Evolutionary conservation across 1,140 invertebrate species (phyloP).

Genomic region (Cataglyphis hispanica): DNA sequence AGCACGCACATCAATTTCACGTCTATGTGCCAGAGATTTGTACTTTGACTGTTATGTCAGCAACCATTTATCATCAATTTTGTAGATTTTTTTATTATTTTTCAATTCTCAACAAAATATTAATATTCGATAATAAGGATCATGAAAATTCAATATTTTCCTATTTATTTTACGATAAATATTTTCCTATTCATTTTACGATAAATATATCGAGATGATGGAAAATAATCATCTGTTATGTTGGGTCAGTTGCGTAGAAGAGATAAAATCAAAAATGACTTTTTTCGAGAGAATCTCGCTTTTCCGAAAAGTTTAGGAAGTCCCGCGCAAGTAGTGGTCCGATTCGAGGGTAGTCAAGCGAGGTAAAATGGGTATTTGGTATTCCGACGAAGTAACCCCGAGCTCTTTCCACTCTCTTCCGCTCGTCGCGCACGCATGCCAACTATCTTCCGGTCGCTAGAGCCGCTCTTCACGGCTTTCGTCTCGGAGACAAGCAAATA

Average conservation of each 20-base stretch:
- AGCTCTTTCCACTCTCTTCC: constrained; percentile 76
- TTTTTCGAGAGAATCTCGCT: constrained; percentile 14
- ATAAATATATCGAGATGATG: not conserved
- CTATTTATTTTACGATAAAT: not conserved
- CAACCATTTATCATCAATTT: constrained; percentile 4
- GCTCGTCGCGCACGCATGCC: constrained; percentile 79
- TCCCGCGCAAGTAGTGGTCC: constrained; percentile 78
- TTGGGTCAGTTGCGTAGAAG: constrained; percentile 23
- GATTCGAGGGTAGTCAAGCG: constrained; percentile 81
- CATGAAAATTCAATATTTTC: not conserved
- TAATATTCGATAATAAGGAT: not conserved
- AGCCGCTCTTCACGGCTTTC: constrained; percentile 76
- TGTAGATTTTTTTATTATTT: not conserved
- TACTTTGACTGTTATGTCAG: constrained; percentile 46
- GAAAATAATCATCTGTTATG: constrained; percentile 1
- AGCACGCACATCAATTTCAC: constrained; percentile 27
- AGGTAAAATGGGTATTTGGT: constrained; percentile 81
- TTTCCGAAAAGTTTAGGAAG: constrained; percentile 76
- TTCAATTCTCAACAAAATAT: not conserved
- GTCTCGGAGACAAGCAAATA: constrained; percentile 83
- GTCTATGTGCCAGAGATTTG: constrained; percentile 64
- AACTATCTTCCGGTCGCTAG: constrained; percentile 81
- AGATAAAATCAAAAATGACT: constrained; percentile 45
- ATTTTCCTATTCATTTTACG: not conserved
- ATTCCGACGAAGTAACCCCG: constrained; percentile 81